Conservation (phyloP, 2,888 invertebrate genomes). For the Noctua comes region DNA sequence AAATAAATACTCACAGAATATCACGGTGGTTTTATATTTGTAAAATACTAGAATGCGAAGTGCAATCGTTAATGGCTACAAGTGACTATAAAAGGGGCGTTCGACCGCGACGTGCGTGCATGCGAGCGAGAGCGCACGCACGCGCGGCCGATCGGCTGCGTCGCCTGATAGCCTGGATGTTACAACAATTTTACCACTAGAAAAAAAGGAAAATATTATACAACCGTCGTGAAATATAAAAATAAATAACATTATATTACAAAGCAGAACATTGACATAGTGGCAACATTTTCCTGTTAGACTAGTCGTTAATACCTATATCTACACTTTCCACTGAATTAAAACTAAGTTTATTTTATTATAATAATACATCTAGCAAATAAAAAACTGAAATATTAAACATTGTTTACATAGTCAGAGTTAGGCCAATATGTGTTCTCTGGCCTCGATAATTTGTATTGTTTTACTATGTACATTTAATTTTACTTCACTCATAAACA, state of each 20-base stretch:
- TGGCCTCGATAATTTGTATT: slow-evolving; percentile 63
- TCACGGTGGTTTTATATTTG: slow-evolving; percentile 74
- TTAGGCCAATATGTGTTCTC: slow-evolving; percentile 68
- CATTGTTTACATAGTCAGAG: slow-evolving; percentile 71
- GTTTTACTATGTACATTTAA: slow-evolving; percentile 69
- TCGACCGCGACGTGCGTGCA: slow-evolving; percentile 11
- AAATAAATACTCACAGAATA: slow-evolving; percentile 72
- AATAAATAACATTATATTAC: slow-evolving; percentile 89
- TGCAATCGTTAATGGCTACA: slow-evolving; percentile 58
- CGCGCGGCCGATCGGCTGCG: slow-evolving; percentile 57
- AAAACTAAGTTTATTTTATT: slow-evolving; percentile 75
- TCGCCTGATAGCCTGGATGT: slow-evolving; percentile 82
- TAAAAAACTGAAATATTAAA: slow-evolving; percentile 73
- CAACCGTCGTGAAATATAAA: slow-evolving; percentile 85
- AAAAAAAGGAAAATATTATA: slow-evolving; percentile 81
- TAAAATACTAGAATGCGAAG: slow-evolving; percentile 67
- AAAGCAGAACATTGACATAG: slow-evolving; percentile 88
- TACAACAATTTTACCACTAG: slow-evolving; percentile 78
- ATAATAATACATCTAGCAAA: slow-evolving; percentile 76
- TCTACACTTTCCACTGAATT: slow-evolving; percentile 80
- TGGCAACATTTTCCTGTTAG: slow-evolving; percentile 89
- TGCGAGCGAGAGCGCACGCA: not conserved
- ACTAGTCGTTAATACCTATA: slow-evolving; percentile 88
- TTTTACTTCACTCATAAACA: slow-evolving; percentile 63
- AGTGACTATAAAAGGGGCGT: slow-evolving; percentile 47